Percentiles rank a stretch among this genome's conserved stretches.
Evolutionary conservation across 2,113 vertebrate species (phyloP).

Genomic region (Todiramphus saurophagus): DNA sequence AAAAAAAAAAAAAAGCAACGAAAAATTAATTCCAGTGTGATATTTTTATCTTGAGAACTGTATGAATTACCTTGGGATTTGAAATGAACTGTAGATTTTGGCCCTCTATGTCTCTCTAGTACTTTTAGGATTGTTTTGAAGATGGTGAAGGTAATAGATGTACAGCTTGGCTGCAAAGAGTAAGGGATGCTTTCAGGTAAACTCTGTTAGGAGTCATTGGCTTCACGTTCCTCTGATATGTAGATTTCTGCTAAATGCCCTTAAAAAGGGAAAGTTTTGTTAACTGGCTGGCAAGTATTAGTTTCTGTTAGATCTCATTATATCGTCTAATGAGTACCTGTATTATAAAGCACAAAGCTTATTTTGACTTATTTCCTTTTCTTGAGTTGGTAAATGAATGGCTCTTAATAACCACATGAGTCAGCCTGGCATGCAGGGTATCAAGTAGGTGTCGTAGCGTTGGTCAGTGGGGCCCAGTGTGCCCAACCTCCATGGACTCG

Average conservation of each 20-base stretch:
- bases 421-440: background rate
- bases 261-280: background rate
- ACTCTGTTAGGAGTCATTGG: background rate
- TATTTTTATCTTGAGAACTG: background rate
- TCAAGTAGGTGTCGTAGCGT: background rate
- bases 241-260: background rate
- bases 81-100: background rate
- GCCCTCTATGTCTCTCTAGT: background rate
- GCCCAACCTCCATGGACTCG: fast-evolving
- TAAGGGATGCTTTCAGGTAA: background rate
- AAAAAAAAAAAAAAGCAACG: background rate
- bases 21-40: background rate
- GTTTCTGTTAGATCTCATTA: background rate
- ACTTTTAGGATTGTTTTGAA: background rate
- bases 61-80: background rate
- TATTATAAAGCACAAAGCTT: background rate
- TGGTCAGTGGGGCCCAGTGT: background rate
- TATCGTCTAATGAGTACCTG: background rate
- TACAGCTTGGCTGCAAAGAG: background rate
- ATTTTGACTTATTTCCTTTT: background rate
- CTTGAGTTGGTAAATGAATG: background rate
- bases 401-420: background rate
- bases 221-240: background rate
- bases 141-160: background rate
- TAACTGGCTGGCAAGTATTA: background rate